Base-by-base conservation (phyloP, 2,888 invertebrate species). In the Spicauda simplicius region DNA sequence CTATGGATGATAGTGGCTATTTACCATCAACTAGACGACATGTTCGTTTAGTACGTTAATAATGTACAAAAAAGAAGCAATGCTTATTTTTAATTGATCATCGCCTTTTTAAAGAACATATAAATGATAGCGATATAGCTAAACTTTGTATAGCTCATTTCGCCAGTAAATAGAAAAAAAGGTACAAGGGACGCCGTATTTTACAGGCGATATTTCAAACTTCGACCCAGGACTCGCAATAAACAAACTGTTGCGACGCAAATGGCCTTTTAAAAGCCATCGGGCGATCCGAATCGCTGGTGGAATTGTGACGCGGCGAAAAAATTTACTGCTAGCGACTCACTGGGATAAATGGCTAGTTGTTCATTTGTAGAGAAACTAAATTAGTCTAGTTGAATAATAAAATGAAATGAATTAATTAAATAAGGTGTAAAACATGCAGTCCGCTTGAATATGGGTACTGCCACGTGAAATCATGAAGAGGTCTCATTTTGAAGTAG, bases 181-280 rank as follows among this genome's bases (percentile, higher is more conserved):
- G 7, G 45, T 59, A 16, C 33, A 60, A 50, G n/a, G 50, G 30
- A 52, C 16, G 30, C 60, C n/a, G 41, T 59, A 59, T 59, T 50
- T 59, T 53, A 53, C 53, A 37, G 37, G 25, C 63, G 48, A 64
- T 57, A 57, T 57, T 59, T 65, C 58, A 50, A 54, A 59, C 37
- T 45, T 65, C 64, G 64, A 65, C 53, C 16, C 54, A 52, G 59
- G 45, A 45, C 41, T 53, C 65, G 77, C 76, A 72, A 82, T 84
- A 86, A 87, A 86, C 81, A 79, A 83, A 78, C 79, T 74, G 81
- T 81, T 79, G 75, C 78, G 82, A 81, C 81, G 70, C 77, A 78
- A 84, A 85, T 81, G 81, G 82, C 76, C 80, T 72, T 85, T 85
- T 85, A 83, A 86, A 84, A 78, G 79, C 76, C 73, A 72, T 71